Evolutionary conservation across 2,888 invertebrate species (phyloP).

Genomic region (Phyllotreta cruciferae): DNA sequence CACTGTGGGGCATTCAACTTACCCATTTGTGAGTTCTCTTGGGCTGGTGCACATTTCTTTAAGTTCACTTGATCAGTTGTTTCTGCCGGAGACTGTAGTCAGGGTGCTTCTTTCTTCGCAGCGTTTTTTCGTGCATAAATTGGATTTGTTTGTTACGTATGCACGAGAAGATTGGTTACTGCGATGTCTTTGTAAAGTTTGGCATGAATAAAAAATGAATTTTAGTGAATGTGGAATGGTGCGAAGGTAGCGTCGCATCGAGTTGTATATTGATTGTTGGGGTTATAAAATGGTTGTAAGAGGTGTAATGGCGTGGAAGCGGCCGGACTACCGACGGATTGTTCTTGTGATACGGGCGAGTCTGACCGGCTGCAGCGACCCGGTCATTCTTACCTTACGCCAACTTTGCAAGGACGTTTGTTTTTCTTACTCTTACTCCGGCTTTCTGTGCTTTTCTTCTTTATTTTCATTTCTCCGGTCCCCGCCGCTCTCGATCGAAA

Average conservation of each 20-base stretch:
- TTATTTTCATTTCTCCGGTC: constrained; percentile 12
- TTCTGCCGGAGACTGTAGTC: constrained; percentile 8
- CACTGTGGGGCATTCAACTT: constrained; percentile 21
- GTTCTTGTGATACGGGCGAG: constrained; percentile 5
- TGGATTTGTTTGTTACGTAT: too few relatives aligned
- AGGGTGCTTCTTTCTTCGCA: neutral
- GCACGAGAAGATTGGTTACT: too few relatives aligned
- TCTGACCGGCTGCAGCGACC: constrained; percentile 15
- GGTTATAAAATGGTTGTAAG: too few relatives aligned
- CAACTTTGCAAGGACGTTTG: constrained; percentile 22
- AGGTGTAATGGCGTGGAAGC: constrained; percentile 1
- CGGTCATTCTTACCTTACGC: constrained; percentile 19
- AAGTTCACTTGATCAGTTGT: constrained; percentile 18
- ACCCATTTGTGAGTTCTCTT: constrained; percentile 17
- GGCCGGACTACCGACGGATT: neutral
- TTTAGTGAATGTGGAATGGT: too few relatives aligned
- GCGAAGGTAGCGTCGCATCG: too few relatives aligned
- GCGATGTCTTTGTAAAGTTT: too few relatives aligned
- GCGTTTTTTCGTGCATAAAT: too few relatives aligned
- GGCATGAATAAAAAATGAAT: too few relatives aligned
- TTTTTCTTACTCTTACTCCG: constrained; percentile 19
- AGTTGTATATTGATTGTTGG: too few relatives aligned
- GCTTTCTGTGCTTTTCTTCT: neutral
- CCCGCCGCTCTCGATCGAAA: neutral
- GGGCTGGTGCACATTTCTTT: constrained; percentile 14